phyloP scores from a whole-genome alignment of 2,888 invertebrate species.

The Agapostemon virescens region DNA sequence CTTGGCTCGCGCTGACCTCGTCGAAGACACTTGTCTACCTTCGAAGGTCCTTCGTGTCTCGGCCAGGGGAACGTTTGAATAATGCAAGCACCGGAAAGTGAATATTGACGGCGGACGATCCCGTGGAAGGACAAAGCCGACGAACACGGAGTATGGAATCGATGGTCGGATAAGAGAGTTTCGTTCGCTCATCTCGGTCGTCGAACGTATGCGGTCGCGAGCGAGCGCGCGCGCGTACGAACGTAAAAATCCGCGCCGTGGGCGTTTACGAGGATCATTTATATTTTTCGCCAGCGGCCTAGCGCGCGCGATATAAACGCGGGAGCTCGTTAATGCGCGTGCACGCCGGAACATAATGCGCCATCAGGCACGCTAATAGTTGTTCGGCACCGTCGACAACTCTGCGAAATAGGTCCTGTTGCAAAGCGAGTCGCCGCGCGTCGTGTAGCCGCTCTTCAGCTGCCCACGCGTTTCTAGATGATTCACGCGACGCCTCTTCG shows the following conservation, averaged over 20 bases:
- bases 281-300: conserved; percentile 30
- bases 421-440: conserved; percentile 24
- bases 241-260: conserved; percentile 37
- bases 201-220: not conserved
- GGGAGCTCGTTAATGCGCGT: conserved; percentile 75
- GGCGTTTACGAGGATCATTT: conserved; percentile 59
- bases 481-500: conserved; percentile 68
- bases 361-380: conserved; percentile 76
- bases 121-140: conserved; percentile 39
- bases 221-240: not conserved
- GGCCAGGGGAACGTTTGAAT: conserved; percentile 48
- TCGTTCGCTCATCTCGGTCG: not conserved
- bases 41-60: conserved; percentile 44
- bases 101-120: conserved; percentile 56
- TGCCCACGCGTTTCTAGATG: conserved; percentile 64
- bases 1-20: conserved; percentile 26
- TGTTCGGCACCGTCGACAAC: conserved; percentile 74
- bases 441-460: conserved; percentile 42
- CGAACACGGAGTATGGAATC: conserved; percentile 32
- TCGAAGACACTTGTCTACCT: conserved; percentile 50
- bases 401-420: conserved; percentile 63
- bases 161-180: conserved; percentile 45
- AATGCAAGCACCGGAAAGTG: conserved; percentile 62
- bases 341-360: conserved; percentile 72
- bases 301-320: conserved; percentile 50